Conservation (phyloP, 2,113 vertebrate genomes). For the Callopanchax toddi region DNA sequence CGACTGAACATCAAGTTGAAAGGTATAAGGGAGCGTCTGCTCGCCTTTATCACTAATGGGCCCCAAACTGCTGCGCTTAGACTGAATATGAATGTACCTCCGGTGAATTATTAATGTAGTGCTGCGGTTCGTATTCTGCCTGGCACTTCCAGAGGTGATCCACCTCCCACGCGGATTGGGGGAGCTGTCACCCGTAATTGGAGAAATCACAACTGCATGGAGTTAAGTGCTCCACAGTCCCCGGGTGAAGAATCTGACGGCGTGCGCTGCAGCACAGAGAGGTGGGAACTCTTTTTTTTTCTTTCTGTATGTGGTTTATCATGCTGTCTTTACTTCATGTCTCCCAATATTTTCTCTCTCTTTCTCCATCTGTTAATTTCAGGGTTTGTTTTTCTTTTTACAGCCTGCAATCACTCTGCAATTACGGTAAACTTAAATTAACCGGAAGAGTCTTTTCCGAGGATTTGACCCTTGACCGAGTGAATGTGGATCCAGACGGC, state of each 20-base stretch:
- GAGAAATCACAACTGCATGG: constrained; percentile 78
- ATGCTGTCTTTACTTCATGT: constrained; percentile 1
- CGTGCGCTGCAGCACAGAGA: constrained; percentile 61
- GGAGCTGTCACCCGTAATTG: constrained; percentile 82
- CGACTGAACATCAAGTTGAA: constrained; percentile 63
- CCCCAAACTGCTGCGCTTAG: constrained; percentile 77
- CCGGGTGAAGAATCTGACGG: constrained; percentile 74
- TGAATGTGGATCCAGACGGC: constrained; percentile 12
- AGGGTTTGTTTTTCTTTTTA: not conserved
- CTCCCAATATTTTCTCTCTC: constrained; percentile 23
- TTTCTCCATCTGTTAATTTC: constrained; percentile 4
- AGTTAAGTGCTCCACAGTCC: constrained; percentile 80
- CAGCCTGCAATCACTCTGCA: constrained; percentile 3
- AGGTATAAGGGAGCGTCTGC: constrained; percentile 63
- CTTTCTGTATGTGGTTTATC: constrained; percentile 26
- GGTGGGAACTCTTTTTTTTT: constrained; percentile 47
- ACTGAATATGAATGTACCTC: constrained; percentile 74
- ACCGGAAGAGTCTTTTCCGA: no score
- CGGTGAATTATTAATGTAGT: constrained; percentile 82
- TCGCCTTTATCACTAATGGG: constrained; percentile 79
- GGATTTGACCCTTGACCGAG: no score
- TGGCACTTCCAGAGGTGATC: constrained; percentile 79
- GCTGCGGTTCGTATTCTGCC: constrained; percentile 74
- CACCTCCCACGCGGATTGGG: constrained; percentile 75
- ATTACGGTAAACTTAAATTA: constrained; percentile 6